Percentiles rank a stretch among this genome's conserved stretches.
Conservation (phyloP, 1,140 invertebrate species). For the Diorhabda carinulata region DNA sequence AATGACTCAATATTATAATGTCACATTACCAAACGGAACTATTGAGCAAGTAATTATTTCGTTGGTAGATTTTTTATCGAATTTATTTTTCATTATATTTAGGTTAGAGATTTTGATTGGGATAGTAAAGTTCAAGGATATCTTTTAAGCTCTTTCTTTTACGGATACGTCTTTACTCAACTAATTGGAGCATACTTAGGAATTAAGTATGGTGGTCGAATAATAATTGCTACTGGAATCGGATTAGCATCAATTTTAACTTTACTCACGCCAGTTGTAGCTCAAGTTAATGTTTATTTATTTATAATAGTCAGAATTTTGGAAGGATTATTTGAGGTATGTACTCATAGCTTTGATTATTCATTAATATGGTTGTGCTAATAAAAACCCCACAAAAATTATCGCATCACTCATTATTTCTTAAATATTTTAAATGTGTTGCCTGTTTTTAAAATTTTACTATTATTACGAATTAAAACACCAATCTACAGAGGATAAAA, state of each 20-base stretch:
- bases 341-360: constrained; percentile 57
- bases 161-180: constrained; percentile 73
- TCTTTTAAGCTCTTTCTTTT: constrained; percentile 84
- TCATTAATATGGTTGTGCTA: too few relatives aligned
- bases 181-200: constrained; percentile 57
- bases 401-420: too few relatives aligned
- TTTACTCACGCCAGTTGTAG: constrained; percentile 77
- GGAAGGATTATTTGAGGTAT: constrained; percentile 85
- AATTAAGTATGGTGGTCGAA: constrained; percentile 56
- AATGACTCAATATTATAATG: constrained; percentile 68
- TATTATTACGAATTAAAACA: too few relatives aligned
- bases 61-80: not conserved
- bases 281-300: constrained; percentile 64
- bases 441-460: too few relatives aligned
- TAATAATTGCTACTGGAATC: constrained; percentile 74
- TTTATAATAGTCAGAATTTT: constrained; percentile 75
- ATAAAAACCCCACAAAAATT: too few relatives aligned
- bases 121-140: constrained; percentile 72
- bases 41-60: not conserved
- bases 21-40: constrained; percentile 49
- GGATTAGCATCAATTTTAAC: constrained; percentile 75
- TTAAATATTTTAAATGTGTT: too few relatives aligned
- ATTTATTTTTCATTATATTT: not conserved
- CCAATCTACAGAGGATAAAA: too few relatives aligned
- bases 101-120: constrained; percentile 70